phyloP scores from a whole-genome alignment of 2,113 vertebrate species.

The Dipodomys spectabilis region DNA sequence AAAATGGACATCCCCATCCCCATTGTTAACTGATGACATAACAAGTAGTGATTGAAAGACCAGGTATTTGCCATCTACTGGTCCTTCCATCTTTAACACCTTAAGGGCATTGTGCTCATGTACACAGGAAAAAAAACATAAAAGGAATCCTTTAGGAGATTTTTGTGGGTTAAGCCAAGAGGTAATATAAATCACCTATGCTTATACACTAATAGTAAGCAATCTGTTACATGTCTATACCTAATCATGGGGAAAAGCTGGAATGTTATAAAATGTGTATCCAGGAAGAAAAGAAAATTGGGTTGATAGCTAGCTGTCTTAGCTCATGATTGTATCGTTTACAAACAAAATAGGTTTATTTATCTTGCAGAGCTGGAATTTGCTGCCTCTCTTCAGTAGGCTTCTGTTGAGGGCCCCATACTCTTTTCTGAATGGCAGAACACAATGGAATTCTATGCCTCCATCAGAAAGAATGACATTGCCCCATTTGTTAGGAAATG shows the following conservation, averaged over 20 bases:
- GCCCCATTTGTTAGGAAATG: too few relatives aligned
- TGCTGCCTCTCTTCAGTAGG: not conserved
- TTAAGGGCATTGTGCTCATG: not conserved
- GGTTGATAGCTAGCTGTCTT: not conserved
- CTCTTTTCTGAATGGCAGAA: not conserved
- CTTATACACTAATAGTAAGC: not conserved
- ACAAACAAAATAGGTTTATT: not conserved
- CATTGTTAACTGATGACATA: not conserved
- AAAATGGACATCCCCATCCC: not conserved
- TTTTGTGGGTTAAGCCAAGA: not conserved
- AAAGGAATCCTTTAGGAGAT: not conserved
- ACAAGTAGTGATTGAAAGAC: not conserved
- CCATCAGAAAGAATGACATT: too few relatives aligned
- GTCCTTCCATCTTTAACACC: not conserved
- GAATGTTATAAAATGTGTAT: not conserved
- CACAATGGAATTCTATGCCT: too few relatives aligned
- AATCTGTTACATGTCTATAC: not conserved
- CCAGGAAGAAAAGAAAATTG: not conserved
- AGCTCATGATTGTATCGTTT: not conserved
- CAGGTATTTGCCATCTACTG: not conserved
- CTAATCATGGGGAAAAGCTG: not conserved
- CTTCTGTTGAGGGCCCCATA: not conserved
- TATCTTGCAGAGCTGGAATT: not conserved
- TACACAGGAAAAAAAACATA: not conserved
- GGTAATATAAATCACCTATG: not conserved